A percentile compares a stretch with the other conserved stretches of the same genome.
phyloP scores from a whole-genome alignment of 2,113 vertebrate species.

The Ptilorrhoa leucosticta region DNA sequence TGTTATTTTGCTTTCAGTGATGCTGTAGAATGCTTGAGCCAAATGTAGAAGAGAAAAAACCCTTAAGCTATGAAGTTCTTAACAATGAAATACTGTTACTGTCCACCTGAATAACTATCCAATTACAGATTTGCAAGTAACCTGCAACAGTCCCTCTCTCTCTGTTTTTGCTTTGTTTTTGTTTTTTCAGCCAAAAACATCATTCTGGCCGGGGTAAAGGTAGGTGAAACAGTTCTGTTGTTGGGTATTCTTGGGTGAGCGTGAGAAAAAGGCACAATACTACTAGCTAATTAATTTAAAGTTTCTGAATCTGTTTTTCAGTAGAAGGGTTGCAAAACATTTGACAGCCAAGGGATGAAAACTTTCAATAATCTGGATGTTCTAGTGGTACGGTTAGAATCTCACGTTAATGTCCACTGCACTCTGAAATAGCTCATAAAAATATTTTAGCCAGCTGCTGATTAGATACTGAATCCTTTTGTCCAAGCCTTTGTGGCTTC shows the following conservation, averaged over 20 bases:
- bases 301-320: background rate
- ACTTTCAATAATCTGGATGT: background rate
- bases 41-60: background rate
- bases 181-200: conserved; percentile 91
- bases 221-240: conserved; percentile 55
- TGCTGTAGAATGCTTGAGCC: background rate
- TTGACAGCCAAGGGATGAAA: background rate
- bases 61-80: background rate
- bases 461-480: background rate
- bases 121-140: background rate
- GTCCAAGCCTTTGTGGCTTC: background rate
- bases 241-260: background rate
- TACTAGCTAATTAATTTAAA: background rate
- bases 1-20: background rate
- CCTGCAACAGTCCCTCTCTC: background rate
- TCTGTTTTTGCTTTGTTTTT: background rate
- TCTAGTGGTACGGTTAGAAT: background rate
- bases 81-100: background rate
- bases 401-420: fast-evolving
- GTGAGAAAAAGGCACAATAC: background rate
- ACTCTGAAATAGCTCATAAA: background rate
- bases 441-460: background rate
- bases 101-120: background rate
- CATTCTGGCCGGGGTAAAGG: conserved; percentile 94
- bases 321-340: background rate